These are phyloP conservation scores for Apus apus DNA, from an alignment of 2,113 vertebrate species.

Conservation along the genomic window DNA sequence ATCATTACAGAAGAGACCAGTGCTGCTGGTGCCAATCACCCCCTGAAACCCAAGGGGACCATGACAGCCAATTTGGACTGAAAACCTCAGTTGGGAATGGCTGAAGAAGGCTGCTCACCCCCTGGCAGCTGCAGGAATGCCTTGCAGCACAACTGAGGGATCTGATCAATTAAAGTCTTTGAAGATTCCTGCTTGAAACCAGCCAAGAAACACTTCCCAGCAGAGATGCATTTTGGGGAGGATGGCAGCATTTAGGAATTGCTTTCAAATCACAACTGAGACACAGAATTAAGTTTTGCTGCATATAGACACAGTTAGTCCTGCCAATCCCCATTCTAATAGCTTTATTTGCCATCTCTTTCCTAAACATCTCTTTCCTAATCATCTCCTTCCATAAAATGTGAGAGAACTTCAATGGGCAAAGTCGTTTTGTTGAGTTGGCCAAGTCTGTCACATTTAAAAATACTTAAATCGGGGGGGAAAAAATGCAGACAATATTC, in stretches of 20 bases:
- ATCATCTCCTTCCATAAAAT: too few species aligned
- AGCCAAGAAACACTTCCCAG: not conserved
- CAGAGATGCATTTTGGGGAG: not conserved
- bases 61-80: not conserved
- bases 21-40: not conserved
- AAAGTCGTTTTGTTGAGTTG: not conserved
- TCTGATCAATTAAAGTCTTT: not conserved
- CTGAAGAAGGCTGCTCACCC: not conserved
- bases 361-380: not conserved
- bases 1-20: fast-evolving
- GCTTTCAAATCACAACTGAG: not conserved
- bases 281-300: not conserved
- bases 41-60: not conserved
- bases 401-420: not conserved
- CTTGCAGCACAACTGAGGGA: not conserved
- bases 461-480: not conserved
- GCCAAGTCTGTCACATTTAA: not conserved
- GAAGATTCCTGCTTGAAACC: not conserved
- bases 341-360: not conserved
- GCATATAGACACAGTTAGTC: not conserved
- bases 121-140: not conserved
- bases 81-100: not conserved
- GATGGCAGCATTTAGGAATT: not conserved
- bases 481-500: not conserved
- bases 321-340: not conserved